phyloP scores from a whole-genome alignment of 1,140 invertebrate species.

The Trissolcus basalis region DNA sequence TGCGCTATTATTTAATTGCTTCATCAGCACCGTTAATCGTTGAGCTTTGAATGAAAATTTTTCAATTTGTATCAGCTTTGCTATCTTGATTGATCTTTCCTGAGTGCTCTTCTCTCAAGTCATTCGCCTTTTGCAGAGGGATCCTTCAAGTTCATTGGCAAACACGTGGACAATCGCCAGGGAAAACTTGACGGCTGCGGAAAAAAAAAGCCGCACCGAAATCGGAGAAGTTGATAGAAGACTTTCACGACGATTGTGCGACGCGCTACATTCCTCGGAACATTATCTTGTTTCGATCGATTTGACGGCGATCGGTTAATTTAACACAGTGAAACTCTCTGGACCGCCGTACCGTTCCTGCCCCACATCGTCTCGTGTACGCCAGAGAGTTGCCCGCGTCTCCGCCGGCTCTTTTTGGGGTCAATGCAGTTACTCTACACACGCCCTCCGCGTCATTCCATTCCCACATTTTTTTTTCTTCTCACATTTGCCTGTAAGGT shows the following conservation, averaged over 20 bases:
- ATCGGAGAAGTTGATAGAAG: conserved; percentile 42
- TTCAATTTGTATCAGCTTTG: no score
- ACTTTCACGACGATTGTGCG: conserved; percentile 65
- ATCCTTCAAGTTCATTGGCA: conserved; percentile 15
- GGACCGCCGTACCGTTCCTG: conserved; percentile 53
- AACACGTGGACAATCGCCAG: conserved; percentile 12
- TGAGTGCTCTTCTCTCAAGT: not conserved
- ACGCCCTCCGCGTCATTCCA: conserved; percentile 42
- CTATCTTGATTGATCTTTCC: no score
- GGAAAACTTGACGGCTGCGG: conserved; percentile 23
- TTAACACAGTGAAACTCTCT: conserved; percentile 70
- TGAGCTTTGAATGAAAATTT: not conserved
- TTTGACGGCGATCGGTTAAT: conserved; percentile 69
- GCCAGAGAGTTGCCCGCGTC: conserved; percentile 22
- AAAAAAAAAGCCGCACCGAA: conserved; percentile 31
- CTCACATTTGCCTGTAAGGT: conserved; percentile 37
- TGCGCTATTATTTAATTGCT: conserved; percentile 14
- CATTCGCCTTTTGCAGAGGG: conserved; percentile 1
- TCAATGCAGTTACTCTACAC: conserved; percentile 50
- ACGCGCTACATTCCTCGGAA: conserved; percentile 65
- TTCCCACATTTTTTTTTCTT: conserved; percentile 46
- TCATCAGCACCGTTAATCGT: conserved; percentile 14
- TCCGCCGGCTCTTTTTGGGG: conserved; percentile 55
- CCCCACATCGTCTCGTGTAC: conserved; percentile 50
- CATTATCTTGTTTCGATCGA: conserved; percentile 70